Percentiles rank a stretch among this genome's conserved stretches.
These are phyloP conservation scores for Anodontia alba DNA, from an alignment of 2,888 invertebrate species.

Conservation along the genomic window DNA sequence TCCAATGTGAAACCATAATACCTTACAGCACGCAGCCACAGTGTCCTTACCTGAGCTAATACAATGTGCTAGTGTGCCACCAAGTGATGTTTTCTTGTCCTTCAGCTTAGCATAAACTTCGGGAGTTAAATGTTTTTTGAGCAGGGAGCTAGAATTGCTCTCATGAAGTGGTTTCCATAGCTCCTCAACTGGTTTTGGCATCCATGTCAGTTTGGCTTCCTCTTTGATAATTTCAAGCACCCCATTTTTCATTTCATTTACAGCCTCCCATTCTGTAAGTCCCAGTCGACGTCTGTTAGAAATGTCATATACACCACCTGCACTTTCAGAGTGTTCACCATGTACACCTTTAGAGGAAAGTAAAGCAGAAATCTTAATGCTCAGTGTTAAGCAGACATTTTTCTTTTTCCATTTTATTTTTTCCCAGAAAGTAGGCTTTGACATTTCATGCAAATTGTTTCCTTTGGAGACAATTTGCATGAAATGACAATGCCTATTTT, in stretches of 20 bases:
- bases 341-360: constrained; percentile 67
- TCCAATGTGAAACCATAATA: too few relatives aligned
- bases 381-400: too few relatives aligned
- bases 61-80: constrained; percentile 77
- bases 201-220: constrained; percentile 67
- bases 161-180: constrained; percentile 64
- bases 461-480: too few relatives aligned
- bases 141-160: constrained; percentile 86
- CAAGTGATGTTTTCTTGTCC: constrained; percentile 73
- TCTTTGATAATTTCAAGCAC: constrained; percentile 75
- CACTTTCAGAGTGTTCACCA: constrained; percentile 80
- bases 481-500: too few relatives aligned
- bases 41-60: constrained; percentile 86
- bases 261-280: constrained; percentile 77
- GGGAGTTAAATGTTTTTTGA: constrained; percentile 88
- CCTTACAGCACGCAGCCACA: too few relatives aligned
- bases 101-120: constrained; percentile 71
- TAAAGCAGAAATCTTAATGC: too few relatives aligned
- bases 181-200: constrained; percentile 45
- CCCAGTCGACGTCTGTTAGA: constrained; percentile 82
- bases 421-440: too few relatives aligned
- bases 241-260: constrained; percentile 78
- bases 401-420: too few relatives aligned
- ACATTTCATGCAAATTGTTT: too few relatives aligned
- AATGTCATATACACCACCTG: constrained; percentile 81